phyloP scores from a whole-genome alignment of 2,797 vertebrate species.

The Choloepus didactylus region DNA sequence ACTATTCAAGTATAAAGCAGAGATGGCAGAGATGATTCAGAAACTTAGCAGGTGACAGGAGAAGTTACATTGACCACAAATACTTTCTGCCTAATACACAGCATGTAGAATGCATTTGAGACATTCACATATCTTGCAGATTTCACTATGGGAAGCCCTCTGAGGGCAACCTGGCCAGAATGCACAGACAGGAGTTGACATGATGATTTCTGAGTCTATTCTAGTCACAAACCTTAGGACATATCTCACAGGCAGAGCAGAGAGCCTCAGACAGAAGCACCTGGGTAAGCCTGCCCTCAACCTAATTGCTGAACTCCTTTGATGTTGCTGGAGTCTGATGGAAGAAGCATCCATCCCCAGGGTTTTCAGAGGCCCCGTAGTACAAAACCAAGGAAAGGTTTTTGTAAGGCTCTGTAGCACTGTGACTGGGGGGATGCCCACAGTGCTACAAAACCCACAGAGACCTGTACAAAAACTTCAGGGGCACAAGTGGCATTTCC shows the following conservation, averaged over 20 bases:
- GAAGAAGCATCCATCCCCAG: not conserved
- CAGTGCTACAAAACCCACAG: constrained; percentile 75
- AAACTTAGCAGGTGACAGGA: constrained; percentile 22
- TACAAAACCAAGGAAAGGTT: constrained; percentile 56
- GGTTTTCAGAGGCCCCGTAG: not conserved
- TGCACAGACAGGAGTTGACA: not conserved
- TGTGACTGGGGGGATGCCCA: constrained; percentile 62
- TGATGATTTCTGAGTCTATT: constrained; percentile 41
- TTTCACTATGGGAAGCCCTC: not conserved
- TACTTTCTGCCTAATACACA: constrained; percentile 45
- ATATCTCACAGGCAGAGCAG: not conserved
- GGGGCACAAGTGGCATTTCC: not conserved
- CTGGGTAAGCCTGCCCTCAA: not conserved
- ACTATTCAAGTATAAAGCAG: constrained; percentile 18
- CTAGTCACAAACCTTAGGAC: not conserved
- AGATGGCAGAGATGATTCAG: not conserved
- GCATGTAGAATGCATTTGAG: not conserved
- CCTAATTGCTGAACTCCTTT: constrained; percentile 66
- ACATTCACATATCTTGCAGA: not conserved
- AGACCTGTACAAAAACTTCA: constrained; percentile 80
- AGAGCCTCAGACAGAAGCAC: not conserved
- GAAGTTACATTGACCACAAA: constrained; percentile 57
- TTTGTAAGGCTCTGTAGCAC: constrained; percentile 74
- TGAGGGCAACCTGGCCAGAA: constrained; percentile 29
- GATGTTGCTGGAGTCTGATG: constrained; percentile 59